Evolutionary conservation across 2,797 vertebrate species (phyloP).

Genomic region (Avahi laniger): DNA sequence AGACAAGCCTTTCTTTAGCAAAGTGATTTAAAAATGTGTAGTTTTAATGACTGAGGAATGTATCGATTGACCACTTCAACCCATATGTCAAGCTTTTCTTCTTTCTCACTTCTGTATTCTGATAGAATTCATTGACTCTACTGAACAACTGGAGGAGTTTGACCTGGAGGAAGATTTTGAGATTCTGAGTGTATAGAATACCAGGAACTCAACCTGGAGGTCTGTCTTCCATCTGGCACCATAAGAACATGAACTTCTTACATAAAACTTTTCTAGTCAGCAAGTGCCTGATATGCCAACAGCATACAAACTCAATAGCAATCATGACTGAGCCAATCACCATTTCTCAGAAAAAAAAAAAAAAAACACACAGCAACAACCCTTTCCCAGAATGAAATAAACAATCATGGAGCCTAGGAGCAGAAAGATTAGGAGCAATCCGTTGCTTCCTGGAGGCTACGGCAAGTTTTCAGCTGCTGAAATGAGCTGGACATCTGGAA

Average conservation of each 20-base stretch:
- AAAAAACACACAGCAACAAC: conserved; percentile 34
- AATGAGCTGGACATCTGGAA: conserved; percentile 18
- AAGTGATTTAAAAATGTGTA: neutral
- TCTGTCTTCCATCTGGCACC: conserved; percentile 70
- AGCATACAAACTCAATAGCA: conserved; percentile 79
- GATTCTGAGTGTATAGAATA: conserved; percentile 89
- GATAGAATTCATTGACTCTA: conserved; percentile 91
- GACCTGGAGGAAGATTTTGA: conserved; percentile 93
- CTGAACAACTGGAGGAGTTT: conserved; percentile 88
- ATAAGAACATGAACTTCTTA: conserved; percentile 77
- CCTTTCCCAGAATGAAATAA: conserved; percentile 41
- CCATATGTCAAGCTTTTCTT: neutral
- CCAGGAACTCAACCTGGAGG: conserved; percentile 60
- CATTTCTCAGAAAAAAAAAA: conserved; percentile 52
- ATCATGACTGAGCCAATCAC: conserved; percentile 72
- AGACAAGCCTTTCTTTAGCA: conserved; percentile 35
- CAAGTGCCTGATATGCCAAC: conserved; percentile 86
- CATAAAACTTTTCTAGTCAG: conserved; percentile 85
- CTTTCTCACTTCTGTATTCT: conserved; percentile 62
- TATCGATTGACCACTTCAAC: neutral
- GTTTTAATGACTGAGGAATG: neutral
- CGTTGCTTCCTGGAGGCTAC: conserved; percentile 8
- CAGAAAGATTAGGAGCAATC: conserved; percentile 6
- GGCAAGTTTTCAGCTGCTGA: neutral
- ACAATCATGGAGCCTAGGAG: conserved; percentile 40